Evolutionary conservation across 2,113 vertebrate species (phyloP), one percentile per base, ranked within the genome.

Genomic region (Arvicanthis niloticus): DNA sequence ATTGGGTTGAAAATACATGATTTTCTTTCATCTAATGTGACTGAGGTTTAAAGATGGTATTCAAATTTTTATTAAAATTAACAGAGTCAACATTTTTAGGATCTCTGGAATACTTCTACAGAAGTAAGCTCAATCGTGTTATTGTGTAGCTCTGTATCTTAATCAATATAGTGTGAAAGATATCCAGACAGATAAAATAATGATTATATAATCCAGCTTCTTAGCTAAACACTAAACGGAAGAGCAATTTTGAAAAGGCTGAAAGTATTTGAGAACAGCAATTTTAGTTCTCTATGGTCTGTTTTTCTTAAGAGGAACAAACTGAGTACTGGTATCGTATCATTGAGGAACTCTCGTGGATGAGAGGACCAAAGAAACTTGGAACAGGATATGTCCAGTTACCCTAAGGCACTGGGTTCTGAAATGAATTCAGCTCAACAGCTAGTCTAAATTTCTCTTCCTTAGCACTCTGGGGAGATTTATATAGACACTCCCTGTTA

Each of bases 401-500:
- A 82, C 29, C 24, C 76, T 75, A 90, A 92, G 53, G 37, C 45
- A 45, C 24, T 42, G 70, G 48, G 34, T 3, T 77, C 84, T 75
- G 73, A 92, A 92, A 93, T 53, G 76, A 48, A 89, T 91, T 78
- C 29, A 48, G 72, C 68, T 95, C 78, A 85, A 93, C 65, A 81
- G 67, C 13, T 51, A 92, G 72, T 92, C 93, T 96, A 84, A 89
- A 90, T 87, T 96, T 92, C 42, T 95, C 65, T 95, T 88, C 56
- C 72, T 87, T 81, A 86, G 67, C 77, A 86, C 67, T 95, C 94
- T 87, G 88, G n/a, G 40, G 73, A 95, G 96, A 97, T 94, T 96
- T 95, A 88, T 96, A 97, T 95, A 96, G 91, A 91, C n/a, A 8
- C 73, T 96, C 97, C 91, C 88, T 95, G 56, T 97, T 97, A 97